A percentile compares a stretch with the other conserved stretches of the same genome.
Conservation (phyloP, 30 jellyfish, hydroid and myxozoan genomes). For the Clytia hemisphaerica region DNA sequence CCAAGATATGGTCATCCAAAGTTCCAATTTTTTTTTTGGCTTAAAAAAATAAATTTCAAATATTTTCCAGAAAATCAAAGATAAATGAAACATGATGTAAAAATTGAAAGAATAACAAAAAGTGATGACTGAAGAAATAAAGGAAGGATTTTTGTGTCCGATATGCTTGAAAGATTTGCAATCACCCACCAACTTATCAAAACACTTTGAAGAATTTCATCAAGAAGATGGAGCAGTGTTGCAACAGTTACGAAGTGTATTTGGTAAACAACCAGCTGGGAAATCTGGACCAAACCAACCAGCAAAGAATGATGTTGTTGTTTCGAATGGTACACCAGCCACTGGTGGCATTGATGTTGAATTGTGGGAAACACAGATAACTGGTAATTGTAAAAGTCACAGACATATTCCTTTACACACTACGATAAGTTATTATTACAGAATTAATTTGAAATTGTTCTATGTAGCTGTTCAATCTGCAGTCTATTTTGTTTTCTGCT, state of each 20-base stretch:
- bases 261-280: constrained; percentile 51
- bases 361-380: constrained; percentile 72
- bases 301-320: not conserved
- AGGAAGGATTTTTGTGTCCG: constrained; percentile 90
- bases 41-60: no score
- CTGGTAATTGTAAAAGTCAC: constrained; percentile 46
- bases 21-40: no score
- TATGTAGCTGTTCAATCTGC: no score
- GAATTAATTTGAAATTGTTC: not conserved
- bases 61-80: no score
- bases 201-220: constrained; percentile 80
- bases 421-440: no score
- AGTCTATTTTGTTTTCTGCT: no score
- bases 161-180: constrained; percentile 79
- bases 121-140: constrained; percentile 38
- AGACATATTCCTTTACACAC: no score
- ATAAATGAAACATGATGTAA: no score
- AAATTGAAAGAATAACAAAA: no score
- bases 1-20: no score
- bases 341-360: constrained; percentile 85
- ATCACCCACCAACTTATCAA: constrained; percentile 64
- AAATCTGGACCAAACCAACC: not conserved
- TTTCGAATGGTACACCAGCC: constrained; percentile 82
- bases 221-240: constrained; percentile 62
- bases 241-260: constrained; percentile 71